These are phyloP conservation scores for Drosophila mimetica DNA, from an alignment of 2,888 invertebrate species.

Conservation along the genomic window DNA sequence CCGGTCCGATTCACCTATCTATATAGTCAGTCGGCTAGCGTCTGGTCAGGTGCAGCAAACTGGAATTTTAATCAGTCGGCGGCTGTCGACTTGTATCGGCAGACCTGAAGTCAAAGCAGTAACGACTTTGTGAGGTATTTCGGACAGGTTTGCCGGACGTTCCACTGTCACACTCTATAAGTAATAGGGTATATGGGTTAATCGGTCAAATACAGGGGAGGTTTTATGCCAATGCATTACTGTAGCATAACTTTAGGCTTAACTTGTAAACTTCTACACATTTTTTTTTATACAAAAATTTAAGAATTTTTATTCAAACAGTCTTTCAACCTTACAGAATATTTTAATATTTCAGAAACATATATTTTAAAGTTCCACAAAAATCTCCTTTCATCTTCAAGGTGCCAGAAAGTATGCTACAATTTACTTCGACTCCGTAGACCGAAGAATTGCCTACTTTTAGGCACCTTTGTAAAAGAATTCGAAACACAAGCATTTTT, in stretches of 20 bases:
- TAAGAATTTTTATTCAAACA: no score
- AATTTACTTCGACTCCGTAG: no score
- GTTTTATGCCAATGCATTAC: no score
- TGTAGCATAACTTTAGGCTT: no score
- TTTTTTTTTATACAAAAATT: no score
- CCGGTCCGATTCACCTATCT: constrained; percentile 6
- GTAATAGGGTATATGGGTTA: constrained; percentile 3
- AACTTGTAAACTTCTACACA: no score
- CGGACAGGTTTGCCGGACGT: constrained; percentile 38
- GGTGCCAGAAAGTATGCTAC: no score
- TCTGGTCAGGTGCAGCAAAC: constrained; percentile 66
- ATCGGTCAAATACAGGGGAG: neutral
- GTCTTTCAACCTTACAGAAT: no score
- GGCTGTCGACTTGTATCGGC: constrained; percentile 64
- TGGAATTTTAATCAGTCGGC: constrained; percentile 56
- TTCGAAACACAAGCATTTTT: no score
- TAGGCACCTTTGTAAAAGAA: neutral
- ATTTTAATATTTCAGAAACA: no score
- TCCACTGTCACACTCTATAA: neutral
- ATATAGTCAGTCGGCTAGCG: constrained; percentile 29
- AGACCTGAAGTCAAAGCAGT: constrained; percentile 48
- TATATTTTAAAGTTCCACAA: no score
- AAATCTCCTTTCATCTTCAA: no score
- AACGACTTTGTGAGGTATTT: constrained; percentile 36
- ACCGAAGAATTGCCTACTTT: neutral